phyloP scores from a whole-genome alignment of 2,888 invertebrate genomes.

The Cinara cedri region DNA sequence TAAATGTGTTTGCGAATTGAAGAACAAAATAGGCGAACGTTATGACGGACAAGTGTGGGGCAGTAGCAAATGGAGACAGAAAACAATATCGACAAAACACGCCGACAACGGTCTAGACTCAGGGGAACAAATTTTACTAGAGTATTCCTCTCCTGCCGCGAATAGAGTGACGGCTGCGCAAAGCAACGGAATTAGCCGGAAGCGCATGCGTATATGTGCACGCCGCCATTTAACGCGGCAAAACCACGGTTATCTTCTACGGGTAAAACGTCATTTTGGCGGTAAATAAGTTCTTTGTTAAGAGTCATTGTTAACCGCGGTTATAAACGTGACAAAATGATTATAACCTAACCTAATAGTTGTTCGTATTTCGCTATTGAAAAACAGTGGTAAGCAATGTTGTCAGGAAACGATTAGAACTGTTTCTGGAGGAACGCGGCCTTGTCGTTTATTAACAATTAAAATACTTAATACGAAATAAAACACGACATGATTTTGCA shows the following conservation, averaged over 20 bases:
- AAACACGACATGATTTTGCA: too few species aligned
- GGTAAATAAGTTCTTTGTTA: slow-evolving; percentile 1
- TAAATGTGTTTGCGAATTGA: background rate
- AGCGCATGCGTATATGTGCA: background rate
- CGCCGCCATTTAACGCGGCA: slow-evolving; percentile 19
- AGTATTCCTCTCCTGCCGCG: background rate
- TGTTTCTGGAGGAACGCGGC: too few species aligned
- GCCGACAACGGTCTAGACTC: background rate
- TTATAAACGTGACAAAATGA: too few species aligned
- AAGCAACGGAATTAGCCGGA: background rate
- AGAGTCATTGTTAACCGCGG: too few species aligned
- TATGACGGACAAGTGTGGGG: background rate
- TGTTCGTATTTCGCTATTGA: too few species aligned
- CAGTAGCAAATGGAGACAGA: background rate
- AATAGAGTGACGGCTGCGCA: background rate
- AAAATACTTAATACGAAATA: too few species aligned
- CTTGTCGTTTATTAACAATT: too few species aligned
- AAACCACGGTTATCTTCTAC: background rate
- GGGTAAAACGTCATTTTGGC: background rate
- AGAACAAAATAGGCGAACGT: background rate
- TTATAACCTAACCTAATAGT: too few species aligned
- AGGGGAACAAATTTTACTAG: too few species aligned
- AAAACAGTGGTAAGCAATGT: too few species aligned
- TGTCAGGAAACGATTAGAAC: too few species aligned
- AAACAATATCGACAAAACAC: background rate